Conservation (phyloP, 2,113 vertebrate species). For the Arizona elegans region DNA sequence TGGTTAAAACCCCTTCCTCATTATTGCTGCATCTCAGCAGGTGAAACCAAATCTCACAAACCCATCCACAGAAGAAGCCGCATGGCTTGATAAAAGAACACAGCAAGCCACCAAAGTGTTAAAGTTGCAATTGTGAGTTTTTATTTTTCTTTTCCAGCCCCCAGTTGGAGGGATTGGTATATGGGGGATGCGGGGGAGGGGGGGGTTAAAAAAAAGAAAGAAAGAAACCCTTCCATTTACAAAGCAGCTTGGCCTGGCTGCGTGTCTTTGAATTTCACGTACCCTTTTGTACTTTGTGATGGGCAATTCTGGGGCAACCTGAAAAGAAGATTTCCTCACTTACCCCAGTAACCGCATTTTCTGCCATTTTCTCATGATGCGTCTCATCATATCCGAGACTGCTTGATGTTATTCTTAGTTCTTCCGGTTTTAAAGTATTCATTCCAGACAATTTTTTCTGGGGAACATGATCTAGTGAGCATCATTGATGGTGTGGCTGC, state of each 20-base stretch:
- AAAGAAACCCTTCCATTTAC: conserved; percentile 9
- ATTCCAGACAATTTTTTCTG: background rate
- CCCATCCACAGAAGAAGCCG: conserved; percentile 13
- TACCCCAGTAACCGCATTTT: background rate
- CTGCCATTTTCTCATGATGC: background rate
- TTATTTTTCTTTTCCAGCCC: conserved; percentile 17
- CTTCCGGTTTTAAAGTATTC: background rate
- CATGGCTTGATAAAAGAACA: conserved; percentile 1
- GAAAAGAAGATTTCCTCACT: background rate
- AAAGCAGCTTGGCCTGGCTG: background rate
- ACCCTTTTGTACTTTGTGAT: background rate
- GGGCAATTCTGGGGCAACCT: background rate
- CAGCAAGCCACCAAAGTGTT: conserved; percentile 3
- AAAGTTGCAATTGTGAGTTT: conserved; percentile 28
- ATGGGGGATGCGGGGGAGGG: background rate
- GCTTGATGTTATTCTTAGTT: background rate
- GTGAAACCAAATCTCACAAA: conserved; percentile 9
- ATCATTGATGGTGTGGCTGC: background rate
- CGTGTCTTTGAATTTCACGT: background rate
- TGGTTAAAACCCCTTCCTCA: background rate
- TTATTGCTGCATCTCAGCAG: conserved; percentile 25
- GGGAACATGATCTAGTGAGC: background rate
- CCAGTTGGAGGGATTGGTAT: conserved; percentile 4
- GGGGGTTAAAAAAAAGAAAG: background rate
- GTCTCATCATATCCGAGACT: background rate